Conservation (phyloP, 2,113 vertebrate genomes). For the Podarcis raffonei region DNA sequence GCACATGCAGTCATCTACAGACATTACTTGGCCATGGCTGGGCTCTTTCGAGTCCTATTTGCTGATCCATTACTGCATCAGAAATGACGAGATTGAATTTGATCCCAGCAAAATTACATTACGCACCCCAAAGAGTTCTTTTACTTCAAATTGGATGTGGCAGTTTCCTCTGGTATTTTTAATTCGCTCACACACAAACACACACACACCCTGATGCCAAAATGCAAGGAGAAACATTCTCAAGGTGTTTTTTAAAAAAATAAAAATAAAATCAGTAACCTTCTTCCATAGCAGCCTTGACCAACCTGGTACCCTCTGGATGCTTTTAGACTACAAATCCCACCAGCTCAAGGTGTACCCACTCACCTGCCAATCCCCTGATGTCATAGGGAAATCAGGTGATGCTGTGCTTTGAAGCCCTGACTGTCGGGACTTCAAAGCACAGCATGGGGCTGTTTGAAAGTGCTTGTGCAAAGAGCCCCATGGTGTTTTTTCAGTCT, state of each 20-base stretch:
- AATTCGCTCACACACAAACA: background rate
- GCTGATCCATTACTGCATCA: conserved; percentile 27
- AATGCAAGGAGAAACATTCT: background rate
- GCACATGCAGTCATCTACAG: background rate
- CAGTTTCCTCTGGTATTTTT: background rate
- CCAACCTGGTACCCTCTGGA: too few species aligned
- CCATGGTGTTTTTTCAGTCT: too few species aligned
- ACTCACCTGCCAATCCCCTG: too few species aligned
- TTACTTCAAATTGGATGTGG: conserved; percentile 17
- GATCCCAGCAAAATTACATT: conserved; percentile 22
- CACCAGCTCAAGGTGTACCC: too few species aligned
- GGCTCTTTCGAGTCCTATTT: background rate
- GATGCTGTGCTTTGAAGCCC: too few species aligned
- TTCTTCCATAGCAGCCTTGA: background rate
- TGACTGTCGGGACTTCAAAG: too few species aligned
- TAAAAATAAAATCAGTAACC: background rate
- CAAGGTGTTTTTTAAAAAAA: background rate
- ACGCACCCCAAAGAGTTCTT: background rate
- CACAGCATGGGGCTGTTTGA: too few species aligned
- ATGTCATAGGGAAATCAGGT: too few species aligned
- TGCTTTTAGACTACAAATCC: too few species aligned
- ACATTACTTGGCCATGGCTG: background rate
- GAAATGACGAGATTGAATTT: conserved; percentile 28
- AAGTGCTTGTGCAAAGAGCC: too few species aligned
- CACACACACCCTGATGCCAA: background rate